Evolutionary conservation across 2,113 vertebrate genomes (phyloP), one percentile per base, ranked within the genome.

Genomic region (Bubo scandiacus): DNA sequence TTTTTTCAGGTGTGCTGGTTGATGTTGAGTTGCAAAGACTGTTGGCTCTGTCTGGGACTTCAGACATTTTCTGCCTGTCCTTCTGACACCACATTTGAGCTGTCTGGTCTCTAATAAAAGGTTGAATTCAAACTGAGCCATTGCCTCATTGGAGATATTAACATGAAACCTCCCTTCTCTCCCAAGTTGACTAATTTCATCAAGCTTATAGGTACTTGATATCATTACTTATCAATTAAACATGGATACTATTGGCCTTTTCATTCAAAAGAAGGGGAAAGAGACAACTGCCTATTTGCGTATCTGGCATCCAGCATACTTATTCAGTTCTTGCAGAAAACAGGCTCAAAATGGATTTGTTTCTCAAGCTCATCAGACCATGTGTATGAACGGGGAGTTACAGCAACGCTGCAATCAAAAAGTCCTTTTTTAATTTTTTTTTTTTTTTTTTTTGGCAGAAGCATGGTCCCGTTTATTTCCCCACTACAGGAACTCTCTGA

Each of bases 381-480:
- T 6, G 16, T 2, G 3, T 26, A 23, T 9, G 34, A 87, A 71
- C 0, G 0, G 5, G 4, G 15, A 90, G 6, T 72, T 71, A 30
- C 13, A 63, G 47, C 13, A 55, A 5, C 17, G 22, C 10, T 74
- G 36, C 6, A 43, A 26, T 20, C 43, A 52, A 57, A 45, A 73
- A 70, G 2, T 40, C 10, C 8, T 18, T 45, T 45, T 45, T 45
- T 18, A 38, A 38, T 38, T 20, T 57, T 43, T 11, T 11, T 27
- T 47, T 40, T 68, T 34, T 38, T 55, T 15, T 58, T 29, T 63
- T 65, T 36, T 65, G 13, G 7, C 19, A 81, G 32, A 52, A 34
- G 4, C 10, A 36, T 4, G 3, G 9, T 15, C 11, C 6, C 61
- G 43, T 20, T 49, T 52, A 45, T 63, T 79, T 90, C 30, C 30